A percentile compares a stretch with the other conserved stretches of the same genome.
Evolutionary conservation across 53 echinoderm and acorn worm genomes (phyloP).

Genomic region (Echinometra lucunter): DNA sequence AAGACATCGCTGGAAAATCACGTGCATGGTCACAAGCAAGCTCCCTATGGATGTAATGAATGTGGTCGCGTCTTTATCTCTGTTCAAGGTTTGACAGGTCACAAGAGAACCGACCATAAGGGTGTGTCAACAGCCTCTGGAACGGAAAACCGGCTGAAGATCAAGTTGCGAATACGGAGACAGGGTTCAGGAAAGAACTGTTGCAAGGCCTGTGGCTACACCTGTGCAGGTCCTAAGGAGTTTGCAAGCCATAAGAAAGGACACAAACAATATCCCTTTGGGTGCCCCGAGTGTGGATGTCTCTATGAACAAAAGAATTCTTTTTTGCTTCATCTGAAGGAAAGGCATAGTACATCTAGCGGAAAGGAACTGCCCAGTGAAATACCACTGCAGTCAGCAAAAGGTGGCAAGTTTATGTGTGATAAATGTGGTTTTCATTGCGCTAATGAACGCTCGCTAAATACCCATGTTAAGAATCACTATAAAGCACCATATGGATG

Average conservation of each 20-base stretch:
- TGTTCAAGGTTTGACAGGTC: not conserved
- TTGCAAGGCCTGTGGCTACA: conserved; percentile 38
- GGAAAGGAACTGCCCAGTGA: not conserved
- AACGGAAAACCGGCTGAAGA: not conserved
- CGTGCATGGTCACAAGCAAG: not conserved
- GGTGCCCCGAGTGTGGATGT: conserved; percentile 40
- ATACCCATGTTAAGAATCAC: conserved; percentile 13
- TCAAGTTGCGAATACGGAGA: conserved; percentile 34
- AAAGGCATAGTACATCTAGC: not conserved
- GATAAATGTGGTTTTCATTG: conserved; percentile 35
- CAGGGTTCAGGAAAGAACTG: not conserved
- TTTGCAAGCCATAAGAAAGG: conserved; percentile 11
- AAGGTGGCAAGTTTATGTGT: not conserved
- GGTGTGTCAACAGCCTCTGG: not conserved
- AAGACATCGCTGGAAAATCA: conserved; percentile 9
- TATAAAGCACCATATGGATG: conserved; percentile 39
- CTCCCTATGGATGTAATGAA: conserved; percentile 41
- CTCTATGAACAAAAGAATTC: not conserved
- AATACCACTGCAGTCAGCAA: not conserved
- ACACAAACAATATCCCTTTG: conserved; percentile 32
- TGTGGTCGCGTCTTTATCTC: conserved; percentile 23
- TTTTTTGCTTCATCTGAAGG: conserved; percentile 19
- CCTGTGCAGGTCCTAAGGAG: not conserved
- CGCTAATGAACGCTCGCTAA: not conserved
- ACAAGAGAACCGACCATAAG: not conserved